Percentiles rank a stretch among this genome's conserved stretches.
These are phyloP conservation scores for Popillia japonica DNA, from an alignment of 1,140 invertebrate genomes.

Conservation along the genomic window DNA sequence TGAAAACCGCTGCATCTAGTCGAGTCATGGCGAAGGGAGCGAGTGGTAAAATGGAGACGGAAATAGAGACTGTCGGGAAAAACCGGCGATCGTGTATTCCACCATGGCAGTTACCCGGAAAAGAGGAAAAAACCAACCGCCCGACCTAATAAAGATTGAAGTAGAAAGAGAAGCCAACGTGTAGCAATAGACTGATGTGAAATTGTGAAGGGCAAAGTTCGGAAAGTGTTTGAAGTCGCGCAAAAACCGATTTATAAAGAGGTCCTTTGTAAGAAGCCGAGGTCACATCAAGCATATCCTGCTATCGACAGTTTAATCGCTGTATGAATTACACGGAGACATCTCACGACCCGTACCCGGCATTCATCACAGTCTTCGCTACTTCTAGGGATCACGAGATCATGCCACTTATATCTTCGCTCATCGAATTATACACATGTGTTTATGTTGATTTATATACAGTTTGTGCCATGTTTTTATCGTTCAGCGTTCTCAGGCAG, in stretches of 20 bases:
- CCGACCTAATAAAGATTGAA: slow-evolving; percentile 22
- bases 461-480: not conserved
- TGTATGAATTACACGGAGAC: slow-evolving; percentile 44
- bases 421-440: not conserved
- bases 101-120: not conserved
- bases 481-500: no score
- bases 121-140: not conserved
- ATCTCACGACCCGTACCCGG: slow-evolving; percentile 43
- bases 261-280: slow-evolving; percentile 34
- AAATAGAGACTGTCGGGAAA: not conserved
- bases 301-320: slow-evolving; percentile 46
- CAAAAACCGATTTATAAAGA: slow-evolving; percentile 37
- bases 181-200: not conserved
- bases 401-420: not conserved
- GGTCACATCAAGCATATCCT: slow-evolving; percentile 38
- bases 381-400: not conserved
- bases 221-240: slow-evolving; percentile 37
- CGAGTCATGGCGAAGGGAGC: not conserved
- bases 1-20: not conserved
- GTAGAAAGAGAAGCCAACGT: slow-evolving; percentile 10
- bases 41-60: not conserved
- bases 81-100: not conserved
- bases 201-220: slow-evolving; percentile 14
- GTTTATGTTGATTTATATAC: not conserved
- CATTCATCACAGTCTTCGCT: slow-evolving; percentile 40